Evolutionary conservation across 2,113 vertebrate genomes (phyloP).

Genomic region (Lutjanus erythropterus): DNA sequence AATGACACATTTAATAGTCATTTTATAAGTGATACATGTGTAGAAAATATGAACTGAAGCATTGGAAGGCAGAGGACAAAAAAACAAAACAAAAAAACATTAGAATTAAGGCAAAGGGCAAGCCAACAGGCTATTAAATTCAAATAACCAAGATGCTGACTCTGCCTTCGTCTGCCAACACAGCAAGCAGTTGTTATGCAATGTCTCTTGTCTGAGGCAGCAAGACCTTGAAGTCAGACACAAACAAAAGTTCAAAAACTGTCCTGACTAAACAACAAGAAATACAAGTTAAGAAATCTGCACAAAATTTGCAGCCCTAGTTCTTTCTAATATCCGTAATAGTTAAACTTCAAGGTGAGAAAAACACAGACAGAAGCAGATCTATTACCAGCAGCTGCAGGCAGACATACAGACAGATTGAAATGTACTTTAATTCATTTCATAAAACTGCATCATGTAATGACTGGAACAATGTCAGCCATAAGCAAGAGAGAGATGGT

Average conservation of each 20-base stretch:
- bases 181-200: constrained; percentile 3
- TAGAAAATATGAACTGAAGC: neutral
- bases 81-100: neutral
- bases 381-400: neutral
- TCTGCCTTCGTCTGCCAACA: constrained; percentile 11
- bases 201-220: constrained; percentile 1
- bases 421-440: neutral
- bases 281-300: no score
- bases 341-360: neutral
- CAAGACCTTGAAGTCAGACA: neutral
- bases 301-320: no score
- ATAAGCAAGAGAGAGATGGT: constrained; percentile 10
- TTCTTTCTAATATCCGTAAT: neutral
- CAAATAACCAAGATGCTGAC: neutral
- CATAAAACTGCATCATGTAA: neutral
- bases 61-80: neutral
- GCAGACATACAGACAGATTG: neutral
- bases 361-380: neutral
- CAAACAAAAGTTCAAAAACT: constrained; percentile 1
- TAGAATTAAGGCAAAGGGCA: neutral
- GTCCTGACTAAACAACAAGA: neutral
- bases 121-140: constrained; percentile 4
- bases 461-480: constrained; percentile 22
- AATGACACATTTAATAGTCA: no score
- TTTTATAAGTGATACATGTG: no score